Evolutionary conservation across 1,140 invertebrate species (phyloP).

Genomic region (Thereuonema tuberculata): DNA sequence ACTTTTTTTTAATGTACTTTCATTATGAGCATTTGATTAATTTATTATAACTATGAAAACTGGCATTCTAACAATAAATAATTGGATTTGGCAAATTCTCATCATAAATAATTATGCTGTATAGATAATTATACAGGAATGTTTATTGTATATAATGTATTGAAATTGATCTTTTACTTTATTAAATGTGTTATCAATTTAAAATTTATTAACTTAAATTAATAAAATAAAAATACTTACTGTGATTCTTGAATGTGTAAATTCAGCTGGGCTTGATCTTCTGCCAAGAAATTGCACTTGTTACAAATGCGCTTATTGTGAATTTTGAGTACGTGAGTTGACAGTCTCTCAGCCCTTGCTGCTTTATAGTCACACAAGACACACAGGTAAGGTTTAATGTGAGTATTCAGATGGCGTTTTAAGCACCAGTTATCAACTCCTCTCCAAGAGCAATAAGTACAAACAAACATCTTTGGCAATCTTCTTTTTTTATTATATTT

Average conservation of each 20-base stretch:
- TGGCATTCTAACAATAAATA: no score
- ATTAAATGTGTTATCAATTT: no score
- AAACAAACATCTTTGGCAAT: conserved; percentile 50
- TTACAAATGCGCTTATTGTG: conserved; percentile 78
- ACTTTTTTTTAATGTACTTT: no score
- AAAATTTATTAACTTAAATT: no score
- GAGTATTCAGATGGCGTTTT: conserved; percentile 78
- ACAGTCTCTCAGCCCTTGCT: conserved; percentile 64
- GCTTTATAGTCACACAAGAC: conserved; percentile 81
- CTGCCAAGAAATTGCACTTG: conserved; percentile 68
- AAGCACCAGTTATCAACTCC: conserved; percentile 88
- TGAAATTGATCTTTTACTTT: no score
- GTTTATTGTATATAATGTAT: no score
- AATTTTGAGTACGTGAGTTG: conserved; percentile 76
- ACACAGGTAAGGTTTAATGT: conserved; percentile 78
- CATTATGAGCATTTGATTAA: no score
- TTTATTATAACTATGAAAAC: no score
- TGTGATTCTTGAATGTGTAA: conserved; percentile 50
- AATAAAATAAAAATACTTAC: no score
- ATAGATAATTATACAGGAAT: no score
- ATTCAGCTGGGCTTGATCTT: conserved; percentile 57
- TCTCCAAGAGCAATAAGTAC: conserved; percentile 76
- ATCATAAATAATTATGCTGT: no score
- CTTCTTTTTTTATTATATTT: conserved; percentile 21
- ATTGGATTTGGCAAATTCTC: no score